Conservation (phyloP, 1,140 invertebrate species). For the Palaemon carinicauda region DNA sequence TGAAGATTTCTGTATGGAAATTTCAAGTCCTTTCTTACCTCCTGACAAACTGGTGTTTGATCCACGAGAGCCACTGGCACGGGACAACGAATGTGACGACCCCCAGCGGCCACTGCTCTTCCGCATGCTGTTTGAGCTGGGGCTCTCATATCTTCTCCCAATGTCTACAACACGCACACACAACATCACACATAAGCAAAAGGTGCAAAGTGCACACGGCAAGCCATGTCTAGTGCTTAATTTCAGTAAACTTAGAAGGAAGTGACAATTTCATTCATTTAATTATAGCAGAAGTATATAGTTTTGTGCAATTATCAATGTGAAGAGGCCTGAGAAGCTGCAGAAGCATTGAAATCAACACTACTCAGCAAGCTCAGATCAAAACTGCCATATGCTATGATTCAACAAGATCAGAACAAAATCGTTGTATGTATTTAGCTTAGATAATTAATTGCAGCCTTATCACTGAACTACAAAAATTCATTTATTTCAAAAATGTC, state of each 20-base stretch:
- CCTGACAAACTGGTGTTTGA: constrained; percentile 53
- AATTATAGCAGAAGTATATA: not conserved
- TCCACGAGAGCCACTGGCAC: constrained; percentile 51
- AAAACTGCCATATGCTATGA: not conserved
- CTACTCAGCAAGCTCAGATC: constrained; percentile 17
- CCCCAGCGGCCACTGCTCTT: constrained; percentile 60
- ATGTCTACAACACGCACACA: constrained; percentile 55
- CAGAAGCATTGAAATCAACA: constrained; percentile 41
- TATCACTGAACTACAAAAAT: too few species aligned
- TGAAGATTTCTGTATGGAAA: not conserved
- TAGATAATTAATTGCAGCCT: too few species aligned
- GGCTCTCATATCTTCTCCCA: constrained; percentile 42
- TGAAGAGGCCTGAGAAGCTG: constrained; percentile 17
- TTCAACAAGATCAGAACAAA: not conserved
- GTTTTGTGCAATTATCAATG: constrained; percentile 22
- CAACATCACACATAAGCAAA: constrained; percentile 53
- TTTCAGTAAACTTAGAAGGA: constrained; percentile 7
- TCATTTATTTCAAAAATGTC: too few species aligned
- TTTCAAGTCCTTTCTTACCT: constrained; percentile 35
- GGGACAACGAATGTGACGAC: constrained; percentile 55
- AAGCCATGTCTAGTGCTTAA: constrained; percentile 31
- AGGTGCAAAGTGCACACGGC: constrained; percentile 27
- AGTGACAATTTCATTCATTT: not conserved
- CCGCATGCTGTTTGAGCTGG: constrained; percentile 38
- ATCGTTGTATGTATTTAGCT: too few species aligned